Evolutionary conservation across 2,113 vertebrate species (phyloP).

Genomic region (Phrynosoma platyrhinos): DNA sequence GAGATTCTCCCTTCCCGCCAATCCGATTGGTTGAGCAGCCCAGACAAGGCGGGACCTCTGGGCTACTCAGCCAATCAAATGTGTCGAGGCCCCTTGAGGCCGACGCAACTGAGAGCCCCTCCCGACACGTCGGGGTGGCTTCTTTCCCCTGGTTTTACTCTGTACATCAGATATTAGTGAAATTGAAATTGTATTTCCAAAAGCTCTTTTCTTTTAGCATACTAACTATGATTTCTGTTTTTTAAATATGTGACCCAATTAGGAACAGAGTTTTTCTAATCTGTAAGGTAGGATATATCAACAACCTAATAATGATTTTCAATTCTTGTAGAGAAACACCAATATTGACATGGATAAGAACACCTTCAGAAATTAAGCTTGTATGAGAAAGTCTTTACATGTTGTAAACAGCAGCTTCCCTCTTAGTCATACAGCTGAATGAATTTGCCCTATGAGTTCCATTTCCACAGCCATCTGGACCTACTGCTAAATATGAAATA

Average conservation of each 20-base stretch:
- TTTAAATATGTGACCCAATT: conserved; percentile 66
- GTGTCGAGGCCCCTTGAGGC: too few relatives aligned
- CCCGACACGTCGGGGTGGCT: too few relatives aligned
- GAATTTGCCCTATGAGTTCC: conserved; percentile 56
- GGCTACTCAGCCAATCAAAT: too few relatives aligned
- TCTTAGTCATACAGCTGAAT: conserved; percentile 48
- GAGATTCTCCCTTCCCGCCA: too few relatives aligned
- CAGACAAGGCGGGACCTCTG: too few relatives aligned
- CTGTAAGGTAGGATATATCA: conserved; percentile 45
- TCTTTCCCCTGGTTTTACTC: conserved; percentile 4
- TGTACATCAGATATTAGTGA: conserved; percentile 11
- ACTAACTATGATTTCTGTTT: conserved; percentile 54
- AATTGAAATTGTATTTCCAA: conserved; percentile 60
- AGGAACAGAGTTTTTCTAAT: conserved; percentile 43
- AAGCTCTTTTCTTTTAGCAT: conserved; percentile 54
- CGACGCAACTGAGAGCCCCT: too few relatives aligned
- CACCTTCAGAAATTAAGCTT: conserved; percentile 72
- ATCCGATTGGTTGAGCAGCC: too few relatives aligned
- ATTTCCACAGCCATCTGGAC: conserved; percentile 49
- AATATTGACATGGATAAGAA: conserved; percentile 67
- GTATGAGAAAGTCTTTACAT: conserved; percentile 53
- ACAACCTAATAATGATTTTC: conserved; percentile 73
- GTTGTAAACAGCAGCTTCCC: conserved; percentile 60
- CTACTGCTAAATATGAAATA: conserved; percentile 61
- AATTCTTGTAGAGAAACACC: conserved; percentile 64